Conservation (phyloP, 2,797 vertebrate genomes). For the Erpetoichthys calabaricus region DNA sequence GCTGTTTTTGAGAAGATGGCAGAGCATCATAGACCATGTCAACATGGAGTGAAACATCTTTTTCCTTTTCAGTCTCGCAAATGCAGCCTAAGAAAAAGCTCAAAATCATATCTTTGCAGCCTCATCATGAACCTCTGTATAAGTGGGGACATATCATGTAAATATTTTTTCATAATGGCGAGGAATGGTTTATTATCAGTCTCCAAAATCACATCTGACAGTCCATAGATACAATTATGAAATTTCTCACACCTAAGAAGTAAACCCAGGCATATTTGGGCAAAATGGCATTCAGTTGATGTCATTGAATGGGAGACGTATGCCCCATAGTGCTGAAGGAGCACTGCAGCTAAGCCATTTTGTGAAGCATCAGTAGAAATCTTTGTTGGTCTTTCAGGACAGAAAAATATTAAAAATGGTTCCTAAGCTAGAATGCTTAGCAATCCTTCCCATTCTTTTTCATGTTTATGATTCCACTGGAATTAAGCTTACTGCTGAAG, state of each 20-base stretch:
- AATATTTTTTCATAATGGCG: not conserved
- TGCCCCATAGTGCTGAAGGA: not conserved
- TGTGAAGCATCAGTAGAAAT: not conserved
- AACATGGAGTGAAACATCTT: too few relatives aligned
- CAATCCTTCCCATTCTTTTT: not conserved
- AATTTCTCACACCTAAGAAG: not conserved
- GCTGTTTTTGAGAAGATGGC: too few relatives aligned
- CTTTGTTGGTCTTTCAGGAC: not conserved
- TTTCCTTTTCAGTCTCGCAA: too few relatives aligned
- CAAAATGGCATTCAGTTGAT: not conserved
- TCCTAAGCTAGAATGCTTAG: not conserved
- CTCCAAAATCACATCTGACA: not conserved
- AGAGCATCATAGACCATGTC: too few relatives aligned
- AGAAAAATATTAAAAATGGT: not conserved
- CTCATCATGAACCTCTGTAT: not conserved
- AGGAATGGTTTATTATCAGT: not conserved
- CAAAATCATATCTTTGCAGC: not conserved
- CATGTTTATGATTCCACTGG: not conserved
- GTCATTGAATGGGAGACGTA: not conserved
- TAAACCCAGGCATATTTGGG: not conserved
- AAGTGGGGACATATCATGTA: not conserved
- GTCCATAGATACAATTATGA: not conserved
- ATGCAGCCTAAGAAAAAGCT: not conserved
- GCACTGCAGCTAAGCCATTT: not conserved
- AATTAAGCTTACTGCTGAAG: not conserved